phyloP scores from a whole-genome alignment of 2,797 vertebrate genomes.

The Clarias platycephalus region DNA sequence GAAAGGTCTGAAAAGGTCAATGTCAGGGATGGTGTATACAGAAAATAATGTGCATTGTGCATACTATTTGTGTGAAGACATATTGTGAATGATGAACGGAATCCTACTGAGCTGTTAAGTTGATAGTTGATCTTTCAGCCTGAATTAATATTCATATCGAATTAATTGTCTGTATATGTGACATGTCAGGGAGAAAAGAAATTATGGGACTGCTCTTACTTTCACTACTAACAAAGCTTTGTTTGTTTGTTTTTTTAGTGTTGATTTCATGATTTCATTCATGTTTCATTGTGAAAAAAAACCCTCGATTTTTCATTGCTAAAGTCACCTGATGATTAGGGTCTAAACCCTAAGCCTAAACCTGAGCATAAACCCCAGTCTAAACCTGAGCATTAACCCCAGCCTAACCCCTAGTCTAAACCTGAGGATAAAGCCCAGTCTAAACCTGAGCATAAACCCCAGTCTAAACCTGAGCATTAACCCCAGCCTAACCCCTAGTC shows the following conservation, averaged over 20 bases:
- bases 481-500: too few relatives aligned
- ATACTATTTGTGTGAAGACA: neutral
- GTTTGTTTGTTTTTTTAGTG: too few relatives aligned
- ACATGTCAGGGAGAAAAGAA: neutral
- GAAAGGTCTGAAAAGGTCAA: neutral
- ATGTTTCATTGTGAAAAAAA: too few relatives aligned
- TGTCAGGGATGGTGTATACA: neutral
- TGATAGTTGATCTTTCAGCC: neutral
- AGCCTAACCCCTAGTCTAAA: too few relatives aligned
- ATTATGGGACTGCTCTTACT: neutral
- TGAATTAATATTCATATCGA: neutral
- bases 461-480: too few relatives aligned
- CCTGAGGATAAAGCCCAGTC: too few relatives aligned
- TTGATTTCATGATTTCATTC: too few relatives aligned
- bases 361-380: too few relatives aligned
- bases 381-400: too few relatives aligned
- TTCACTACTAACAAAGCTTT: too few relatives aligned
- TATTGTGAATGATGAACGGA: neutral
- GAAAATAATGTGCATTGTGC: neutral
- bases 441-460: too few relatives aligned
- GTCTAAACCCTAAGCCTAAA: too few relatives aligned
- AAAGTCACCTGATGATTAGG: constrained; percentile 8
- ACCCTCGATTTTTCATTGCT: neutral
- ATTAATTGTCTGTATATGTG: neutral
- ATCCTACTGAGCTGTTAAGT: neutral